Percentiles rank a stretch among this genome's conserved stretches.
phyloP scores from a whole-genome alignment of 2,888 invertebrate genomes.

The Tricholauxania praeusta region DNA sequence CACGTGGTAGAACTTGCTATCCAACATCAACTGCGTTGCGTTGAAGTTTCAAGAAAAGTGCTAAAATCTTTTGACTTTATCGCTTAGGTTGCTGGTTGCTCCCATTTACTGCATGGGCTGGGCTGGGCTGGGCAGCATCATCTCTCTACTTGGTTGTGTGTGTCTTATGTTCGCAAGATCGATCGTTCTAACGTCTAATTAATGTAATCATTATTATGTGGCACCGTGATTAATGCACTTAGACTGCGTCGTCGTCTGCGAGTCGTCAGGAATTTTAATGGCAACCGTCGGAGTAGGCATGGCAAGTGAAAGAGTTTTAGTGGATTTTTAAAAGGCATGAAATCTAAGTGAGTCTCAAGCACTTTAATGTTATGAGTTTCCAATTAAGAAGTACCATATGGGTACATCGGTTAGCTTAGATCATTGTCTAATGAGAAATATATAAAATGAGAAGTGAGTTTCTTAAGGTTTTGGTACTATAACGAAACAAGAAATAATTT shows the following conservation, averaged over 20 bases:
- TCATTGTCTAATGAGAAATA: no score
- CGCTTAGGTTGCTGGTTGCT: neutral
- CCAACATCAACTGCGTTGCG: neutral
- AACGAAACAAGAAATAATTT: no score
- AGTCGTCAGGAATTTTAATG: slow-evolving; percentile 1
- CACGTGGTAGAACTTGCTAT: slow-evolving; percentile 18
- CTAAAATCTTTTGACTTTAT: slow-evolving; percentile 25
- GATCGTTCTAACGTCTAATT: slow-evolving; percentile 30
- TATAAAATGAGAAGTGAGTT: no score
- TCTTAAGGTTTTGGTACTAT: no score
- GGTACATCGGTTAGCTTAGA: no score
- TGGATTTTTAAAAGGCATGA: no score
- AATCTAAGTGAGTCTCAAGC: no score
- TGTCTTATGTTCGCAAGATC: slow-evolving; percentile 16
- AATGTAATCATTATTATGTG: slow-evolving; percentile 24
- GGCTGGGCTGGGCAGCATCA: neutral
- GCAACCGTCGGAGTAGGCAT: neutral
- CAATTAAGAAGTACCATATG: no score
- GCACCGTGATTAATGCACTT: slow-evolving; percentile 8
- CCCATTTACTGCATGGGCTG: neutral
- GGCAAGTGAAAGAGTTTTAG: neutral
- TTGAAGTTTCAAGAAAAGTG: slow-evolving; percentile 22
- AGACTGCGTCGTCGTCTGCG: no score
- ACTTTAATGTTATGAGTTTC: no score
- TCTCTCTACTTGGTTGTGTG: neutral